Evolutionary conservation across 2,113 vertebrate species (phyloP).

Genomic region (Vimba vimba): DNA sequence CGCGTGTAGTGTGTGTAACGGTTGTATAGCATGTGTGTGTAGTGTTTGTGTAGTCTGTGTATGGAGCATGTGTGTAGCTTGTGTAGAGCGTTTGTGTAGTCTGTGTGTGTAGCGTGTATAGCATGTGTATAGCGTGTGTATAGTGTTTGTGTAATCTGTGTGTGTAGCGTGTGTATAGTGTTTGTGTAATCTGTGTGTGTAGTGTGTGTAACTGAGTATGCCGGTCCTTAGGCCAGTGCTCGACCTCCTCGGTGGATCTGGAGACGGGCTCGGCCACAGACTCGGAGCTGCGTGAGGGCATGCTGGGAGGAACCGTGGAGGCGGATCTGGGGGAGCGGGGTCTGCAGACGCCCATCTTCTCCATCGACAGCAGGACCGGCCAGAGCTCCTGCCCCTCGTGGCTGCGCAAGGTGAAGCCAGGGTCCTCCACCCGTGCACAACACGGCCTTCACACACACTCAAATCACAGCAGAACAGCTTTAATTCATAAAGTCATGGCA

Average conservation of each 20-base stretch:
- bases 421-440: too few species aligned
- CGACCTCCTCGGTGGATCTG: slow-evolving; percentile 79
- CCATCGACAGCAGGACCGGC: slow-evolving; percentile 76
- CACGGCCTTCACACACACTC: too few species aligned
- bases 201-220: neutral
- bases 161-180: neutral
- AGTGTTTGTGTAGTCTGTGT: too few species aligned
- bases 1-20: too few species aligned
- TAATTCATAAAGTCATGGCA: too few species aligned
- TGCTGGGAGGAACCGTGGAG: slow-evolving; percentile 93
- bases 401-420: slow-evolving; percentile 85
- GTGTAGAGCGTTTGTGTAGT: too few species aligned
- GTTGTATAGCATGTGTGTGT: too few species aligned
- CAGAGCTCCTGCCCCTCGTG: slow-evolving; percentile 95
- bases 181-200: neutral
- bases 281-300: slow-evolving; percentile 83
- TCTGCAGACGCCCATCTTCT: slow-evolving; percentile 81
- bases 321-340: slow-evolving; percentile 83
- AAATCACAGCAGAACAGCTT: too few species aligned
- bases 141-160: too few species aligned
- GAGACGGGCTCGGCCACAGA: slow-evolving; percentile 83
- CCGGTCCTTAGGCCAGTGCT: slow-evolving; percentile 73
- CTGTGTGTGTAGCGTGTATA: too few species aligned
- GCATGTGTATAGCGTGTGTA: accelerated
- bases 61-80: too few species aligned